Evolutionary conservation across 2,888 invertebrate species (phyloP), one percentile per base, ranked within the genome.

Genomic region (Melitaea athalia): DNA sequence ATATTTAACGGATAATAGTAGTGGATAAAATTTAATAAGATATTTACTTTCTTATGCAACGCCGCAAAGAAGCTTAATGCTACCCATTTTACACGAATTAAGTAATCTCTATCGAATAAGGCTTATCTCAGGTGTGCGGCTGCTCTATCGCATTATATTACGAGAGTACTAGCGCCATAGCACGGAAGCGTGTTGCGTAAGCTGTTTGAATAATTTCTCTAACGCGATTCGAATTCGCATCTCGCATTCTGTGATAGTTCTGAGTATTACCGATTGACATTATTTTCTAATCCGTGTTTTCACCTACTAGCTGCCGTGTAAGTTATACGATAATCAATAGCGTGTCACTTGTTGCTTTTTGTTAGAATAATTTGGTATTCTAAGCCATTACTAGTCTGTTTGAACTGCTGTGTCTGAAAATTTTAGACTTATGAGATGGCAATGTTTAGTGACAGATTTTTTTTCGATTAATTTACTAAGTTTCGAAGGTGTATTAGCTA

Each of bases 151-250:
- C 12, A 42, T 11, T 59, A 33, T 33, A 38, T 45, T 63, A 47
- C 43, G 47, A 55, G 53, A 64, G 55, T 60, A 55, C 31, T n/a
- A 59, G 31, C 24, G 15, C 50, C 59, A 63, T 63, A 49, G 59
- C 53, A 68, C 73, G 73, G 75, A 72, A 74, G 68, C 57, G 47
- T 65, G 70, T 68, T 68, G 63, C 72, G 67, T 72, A 72, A 73
- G 61, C 42, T 55, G 60, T 59, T 62, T 60, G 63, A 63, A 65
- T 72, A 72, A 72, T 75, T 75, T 74, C 74, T 73, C 75, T 74
- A 47, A 66, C 64, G 59, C 67, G 55, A 68, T 70, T 70, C 67
- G 64, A 24, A 59, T 64, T 67, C 67, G 59, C 47, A 57, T 62
- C 33, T 31, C 24, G 45, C 53, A 31, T 61, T 61, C 61, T 49